A percentile compares a stretch with the other conserved stretches of the same genome.
Evolutionary conservation across 1,140 invertebrate species (phyloP).

Genomic region (Drosophila asahinai): DNA sequence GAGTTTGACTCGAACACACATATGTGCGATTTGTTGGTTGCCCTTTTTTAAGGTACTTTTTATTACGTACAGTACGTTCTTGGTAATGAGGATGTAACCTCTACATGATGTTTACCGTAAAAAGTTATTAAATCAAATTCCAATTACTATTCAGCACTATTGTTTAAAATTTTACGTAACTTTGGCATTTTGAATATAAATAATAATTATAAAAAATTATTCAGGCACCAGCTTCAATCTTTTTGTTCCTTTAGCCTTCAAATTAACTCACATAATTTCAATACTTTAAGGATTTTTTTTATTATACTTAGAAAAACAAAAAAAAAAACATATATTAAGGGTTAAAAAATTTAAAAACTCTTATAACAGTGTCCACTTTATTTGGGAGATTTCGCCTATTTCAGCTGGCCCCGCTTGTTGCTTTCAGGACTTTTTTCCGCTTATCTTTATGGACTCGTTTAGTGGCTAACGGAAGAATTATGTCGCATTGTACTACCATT

Average conservation of each 20-base stretch:
- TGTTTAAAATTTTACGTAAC: not conserved
- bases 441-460: constrained; percentile 84
- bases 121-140: not conserved
- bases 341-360: not conserved
- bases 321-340: too few relatives aligned
- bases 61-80: not conserved
- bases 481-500: constrained; percentile 44
- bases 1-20: constrained; percentile 14
- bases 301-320: too few relatives aligned
- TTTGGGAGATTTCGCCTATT: constrained; percentile 6
- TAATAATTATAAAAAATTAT: too few relatives aligned
- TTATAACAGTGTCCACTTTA: not conserved
- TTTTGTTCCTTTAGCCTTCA: too few relatives aligned
- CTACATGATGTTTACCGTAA: not conserved
- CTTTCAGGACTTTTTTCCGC: constrained; percentile 33
- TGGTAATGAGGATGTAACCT: not conserved
- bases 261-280: too few relatives aligned
- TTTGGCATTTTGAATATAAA: too few relatives aligned
- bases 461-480: constrained; percentile 72
- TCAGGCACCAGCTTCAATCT: too few relatives aligned
- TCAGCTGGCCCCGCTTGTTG: constrained; percentile 48
- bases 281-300: too few relatives aligned
- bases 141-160: not conserved
- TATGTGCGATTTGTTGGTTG: constrained; percentile 13
- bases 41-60: constrained; percentile 6